These are phyloP conservation scores for Tenebrio molitor DNA, from an alignment of 1,140 invertebrate genomes.

Conservation along the genomic window DNA sequence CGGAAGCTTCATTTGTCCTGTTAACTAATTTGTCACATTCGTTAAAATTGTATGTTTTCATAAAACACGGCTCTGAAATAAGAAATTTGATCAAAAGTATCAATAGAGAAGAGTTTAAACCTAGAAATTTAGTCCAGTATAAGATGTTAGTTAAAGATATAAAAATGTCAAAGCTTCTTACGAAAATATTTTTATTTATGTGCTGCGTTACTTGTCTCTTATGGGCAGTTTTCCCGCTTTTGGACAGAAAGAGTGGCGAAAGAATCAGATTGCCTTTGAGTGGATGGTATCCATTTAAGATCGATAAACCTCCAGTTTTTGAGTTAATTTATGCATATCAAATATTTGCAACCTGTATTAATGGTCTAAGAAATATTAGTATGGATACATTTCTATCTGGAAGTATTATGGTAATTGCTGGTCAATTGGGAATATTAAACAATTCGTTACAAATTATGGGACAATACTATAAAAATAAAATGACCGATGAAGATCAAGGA, in stretches of 20 bases:
- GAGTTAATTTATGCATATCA: slow-evolving; percentile 55
- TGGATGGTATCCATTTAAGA: slow-evolving; percentile 61
- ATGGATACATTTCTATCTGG: slow-evolving; percentile 48
- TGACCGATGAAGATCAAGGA: neutral
- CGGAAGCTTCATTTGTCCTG: slow-evolving; percentile 34
- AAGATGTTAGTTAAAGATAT: slow-evolving; percentile 21
- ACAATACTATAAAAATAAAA: neutral
- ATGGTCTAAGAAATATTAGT: slow-evolving; percentile 44
- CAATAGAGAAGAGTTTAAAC: slow-evolving; percentile 43
- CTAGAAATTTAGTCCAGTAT: slow-evolving; percentile 16
- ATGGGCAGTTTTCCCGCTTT: slow-evolving; percentile 55
- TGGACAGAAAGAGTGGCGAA: slow-evolving; percentile 40
- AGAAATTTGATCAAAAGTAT: slow-evolving; percentile 7
- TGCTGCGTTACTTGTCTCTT: slow-evolving; percentile 24
- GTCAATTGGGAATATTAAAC: slow-evolving; percentile 39
- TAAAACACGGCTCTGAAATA: slow-evolving; percentile 9
- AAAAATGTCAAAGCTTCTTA: slow-evolving; percentile 29
- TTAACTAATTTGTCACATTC: slow-evolving; percentile 37
- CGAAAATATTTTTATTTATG: slow-evolving; percentile 17
- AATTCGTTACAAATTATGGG: slow-evolving; percentile 2
- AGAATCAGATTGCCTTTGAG: slow-evolving; percentile 53
- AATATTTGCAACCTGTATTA: slow-evolving; percentile 17
- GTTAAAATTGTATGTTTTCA: slow-evolving; percentile 27
- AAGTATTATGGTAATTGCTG: slow-evolving; percentile 35
- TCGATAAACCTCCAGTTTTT: slow-evolving; percentile 46